Evolutionary conservation across 2,888 invertebrate species (phyloP), one percentile per base, ranked within the genome.

Genomic region (Sarcophaga caerulescens): DNA sequence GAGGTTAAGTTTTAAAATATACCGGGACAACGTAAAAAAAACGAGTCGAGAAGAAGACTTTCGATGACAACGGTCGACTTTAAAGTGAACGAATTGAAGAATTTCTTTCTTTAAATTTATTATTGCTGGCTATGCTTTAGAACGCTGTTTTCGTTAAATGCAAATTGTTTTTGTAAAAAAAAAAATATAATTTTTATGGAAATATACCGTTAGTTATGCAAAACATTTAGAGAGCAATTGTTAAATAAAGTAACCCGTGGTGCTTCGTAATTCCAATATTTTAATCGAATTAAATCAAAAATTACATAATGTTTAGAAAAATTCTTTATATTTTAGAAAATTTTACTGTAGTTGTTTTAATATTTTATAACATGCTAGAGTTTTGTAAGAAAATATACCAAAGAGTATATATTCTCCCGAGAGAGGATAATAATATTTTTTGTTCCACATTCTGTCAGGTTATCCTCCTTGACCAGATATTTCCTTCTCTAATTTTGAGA

Each of bases 41-140:
- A 74, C 44, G 77, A 76, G 73, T 62, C 45, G 63, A 57, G 68
- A 5, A 17, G 52, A 17, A 25, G 21, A 82, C 87, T 85, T 70
- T 71, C 12, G 71, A 73, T 73, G 73, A 77, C 79, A 87, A 82
- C 85, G 82, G 75, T 35, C 65, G 68, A 81, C 70, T 75, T 75
- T 66, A 19, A 86, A 86, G 84, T 86, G 84, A 44, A 78, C 81
- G 86, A 81, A 25, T 25, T 11, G 1, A 45, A 59, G 44, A 19
- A 60, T n/a, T 68, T 80, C 19, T 47, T 17, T 4, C 12, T 47
- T 35, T 6, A 35, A 35, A 6, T n/a, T 68, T 45, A 6, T 76
- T 21, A 21, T 65, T 35, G 35, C 6, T 35, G 35, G 8, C 2
- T 35, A 0, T 14, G 17, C 3, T 1, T 77, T 35, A 19, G 14